Evolutionary conservation across 2,797 vertebrate species (phyloP).

Genomic region (Acomys russatus): DNA sequence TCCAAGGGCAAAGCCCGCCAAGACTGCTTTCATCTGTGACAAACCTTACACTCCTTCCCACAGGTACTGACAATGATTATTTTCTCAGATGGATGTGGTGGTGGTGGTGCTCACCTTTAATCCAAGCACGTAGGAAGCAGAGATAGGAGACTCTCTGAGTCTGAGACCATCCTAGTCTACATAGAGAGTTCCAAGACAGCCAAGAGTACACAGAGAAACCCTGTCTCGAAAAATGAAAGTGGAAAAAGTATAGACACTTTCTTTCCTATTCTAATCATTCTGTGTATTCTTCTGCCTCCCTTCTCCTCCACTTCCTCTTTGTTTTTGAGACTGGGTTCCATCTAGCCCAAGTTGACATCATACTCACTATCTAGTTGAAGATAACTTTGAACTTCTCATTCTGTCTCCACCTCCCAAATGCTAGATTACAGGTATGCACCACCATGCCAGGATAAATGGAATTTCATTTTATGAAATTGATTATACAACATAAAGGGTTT

Average conservation of each 20-base stretch:
- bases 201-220: background rate
- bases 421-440: no score
- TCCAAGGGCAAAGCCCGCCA: no score
- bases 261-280: background rate
- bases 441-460: background rate
- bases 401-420: background rate
- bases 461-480: background rate
- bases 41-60: no score
- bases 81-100: background rate
- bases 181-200: background rate
- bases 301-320: background rate
- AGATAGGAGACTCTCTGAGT: background rate
- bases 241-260: background rate
- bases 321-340: background rate
- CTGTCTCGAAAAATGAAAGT: background rate
- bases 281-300: background rate
- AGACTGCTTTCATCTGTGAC: no score
- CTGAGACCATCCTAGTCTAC: background rate
- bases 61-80: background rate
- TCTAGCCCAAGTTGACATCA: background rate
- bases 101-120: background rate
- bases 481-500: background rate
- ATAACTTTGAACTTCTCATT: background rate
- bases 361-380: background rate
- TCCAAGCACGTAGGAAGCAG: background rate